Evolutionary conservation across 2,888 invertebrate species (phyloP).

Genomic region (Trypoxylon attenuatum): DNA sequence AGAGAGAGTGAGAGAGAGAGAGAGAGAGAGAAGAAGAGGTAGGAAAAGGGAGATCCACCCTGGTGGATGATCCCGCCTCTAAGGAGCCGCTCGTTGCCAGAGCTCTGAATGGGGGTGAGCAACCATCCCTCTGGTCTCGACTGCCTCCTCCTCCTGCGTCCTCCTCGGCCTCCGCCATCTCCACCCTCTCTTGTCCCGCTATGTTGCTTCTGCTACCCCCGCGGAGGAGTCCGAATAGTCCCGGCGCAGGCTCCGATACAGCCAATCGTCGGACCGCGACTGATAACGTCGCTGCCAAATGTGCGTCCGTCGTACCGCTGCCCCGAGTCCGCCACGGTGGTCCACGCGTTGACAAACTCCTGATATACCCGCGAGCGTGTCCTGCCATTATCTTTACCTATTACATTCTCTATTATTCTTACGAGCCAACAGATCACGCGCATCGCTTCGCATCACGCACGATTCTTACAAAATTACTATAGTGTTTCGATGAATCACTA

Average conservation of each 20-base stretch:
- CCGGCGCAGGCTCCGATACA: slow-evolving; percentile 74
- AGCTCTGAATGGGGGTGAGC: slow-evolving; percentile 39
- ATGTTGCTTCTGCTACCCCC: no score
- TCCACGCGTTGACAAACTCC: slow-evolving; percentile 67
- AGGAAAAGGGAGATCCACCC: slow-evolving; percentile 50
- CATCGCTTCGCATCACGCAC: no score
- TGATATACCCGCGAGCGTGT: slow-evolving; percentile 38
- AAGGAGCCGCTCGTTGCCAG: slow-evolving; percentile 62
- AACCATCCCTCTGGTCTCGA: slow-evolving; percentile 31
- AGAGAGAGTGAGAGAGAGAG: slow-evolving; percentile 6
- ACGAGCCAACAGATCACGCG: no score
- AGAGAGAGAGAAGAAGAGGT: slow-evolving; percentile 6
- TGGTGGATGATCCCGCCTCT: slow-evolving; percentile 74
- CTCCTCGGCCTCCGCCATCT: slow-evolving; percentile 20
- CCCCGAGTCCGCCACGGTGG: slow-evolving; percentile 60
- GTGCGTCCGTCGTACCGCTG: slow-evolving; percentile 68
- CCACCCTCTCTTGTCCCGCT: slow-evolving; percentile 41
- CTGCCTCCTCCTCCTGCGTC: slow-evolving; percentile 14
- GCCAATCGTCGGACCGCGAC: slow-evolving; percentile 73
- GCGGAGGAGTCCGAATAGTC: slow-evolving; percentile 39
- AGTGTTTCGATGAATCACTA: no score
- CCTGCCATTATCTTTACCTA: no score
- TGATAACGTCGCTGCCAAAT: slow-evolving; percentile 73
- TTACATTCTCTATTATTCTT: no score
- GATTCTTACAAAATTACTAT: no score